These are phyloP conservation scores for Microplitis deprimator DNA, from an alignment of 2,888 invertebrate species.

Conservation along the genomic window DNA sequence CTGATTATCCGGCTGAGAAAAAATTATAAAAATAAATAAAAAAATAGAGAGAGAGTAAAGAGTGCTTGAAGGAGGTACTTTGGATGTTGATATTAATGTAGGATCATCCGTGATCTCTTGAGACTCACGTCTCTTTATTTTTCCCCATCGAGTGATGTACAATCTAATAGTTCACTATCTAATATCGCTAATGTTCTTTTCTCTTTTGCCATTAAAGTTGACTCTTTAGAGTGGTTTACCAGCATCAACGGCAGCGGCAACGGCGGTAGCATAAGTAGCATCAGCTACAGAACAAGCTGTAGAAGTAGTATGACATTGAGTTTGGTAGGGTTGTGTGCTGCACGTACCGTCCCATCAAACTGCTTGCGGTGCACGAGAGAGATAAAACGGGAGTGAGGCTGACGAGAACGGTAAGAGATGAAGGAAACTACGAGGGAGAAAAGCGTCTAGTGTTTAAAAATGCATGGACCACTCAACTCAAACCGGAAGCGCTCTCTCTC, in stretches of 20 bases:
- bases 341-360: conserved; percentile 2
- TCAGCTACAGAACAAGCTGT: not conserved
- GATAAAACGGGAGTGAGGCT: conserved; percentile 4
- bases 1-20: conserved; percentile 34
- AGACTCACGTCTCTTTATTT: conserved; percentile 3
- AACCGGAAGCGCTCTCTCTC: conserved; percentile 59
- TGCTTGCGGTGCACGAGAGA: not conserved
- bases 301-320: not conserved
- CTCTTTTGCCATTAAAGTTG: conserved; percentile 6
- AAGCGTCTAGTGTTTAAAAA: conserved; percentile 59
- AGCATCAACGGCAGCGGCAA: no score
- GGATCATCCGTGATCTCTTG: conserved; percentile 23
- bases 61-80: conserved; percentile 10
- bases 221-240: conserved; percentile 6
- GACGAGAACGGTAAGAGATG: conserved; percentile 21
- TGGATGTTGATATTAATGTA: conserved; percentile 33
- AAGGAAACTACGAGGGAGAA: conserved; percentile 19
- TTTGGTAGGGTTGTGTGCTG: not conserved
- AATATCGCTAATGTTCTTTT: conserved; percentile 15
- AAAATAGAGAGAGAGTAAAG: not conserved
- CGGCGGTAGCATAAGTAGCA: not conserved
- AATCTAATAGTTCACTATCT: conserved; percentile 15
- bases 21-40: not conserved
- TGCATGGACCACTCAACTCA: conserved; percentile 64
- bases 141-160: not conserved